phyloP scores from a whole-genome alignment of 2,113 vertebrate genomes.

The Seriola rivoliana region DNA sequence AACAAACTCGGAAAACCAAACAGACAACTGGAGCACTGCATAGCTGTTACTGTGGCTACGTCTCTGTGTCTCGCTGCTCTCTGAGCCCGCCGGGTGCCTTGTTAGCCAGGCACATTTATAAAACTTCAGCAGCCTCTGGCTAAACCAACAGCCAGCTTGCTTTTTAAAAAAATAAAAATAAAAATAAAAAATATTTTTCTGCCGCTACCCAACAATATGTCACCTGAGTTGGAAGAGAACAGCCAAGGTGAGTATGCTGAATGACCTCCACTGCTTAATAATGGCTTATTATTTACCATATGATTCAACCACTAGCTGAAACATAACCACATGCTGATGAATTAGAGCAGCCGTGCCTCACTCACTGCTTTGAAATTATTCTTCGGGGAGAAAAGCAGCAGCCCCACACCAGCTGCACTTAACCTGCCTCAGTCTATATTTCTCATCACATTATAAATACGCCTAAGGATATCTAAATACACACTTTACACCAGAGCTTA shows the following conservation, averaged over 20 bases:
- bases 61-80: constrained; percentile 51
- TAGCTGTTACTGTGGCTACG: constrained; percentile 43
- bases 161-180: not conserved
- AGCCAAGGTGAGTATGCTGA: constrained; percentile 79
- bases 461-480: not conserved
- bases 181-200: constrained; percentile 20
- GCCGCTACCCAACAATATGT: constrained; percentile 72
- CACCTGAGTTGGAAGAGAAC: constrained; percentile 82
- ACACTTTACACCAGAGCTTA: not conserved
- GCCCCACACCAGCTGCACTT: not conserved
- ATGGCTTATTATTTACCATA: not conserved
- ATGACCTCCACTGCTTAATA: constrained; percentile 15
- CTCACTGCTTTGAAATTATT: constrained; percentile 3
- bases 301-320: not conserved
- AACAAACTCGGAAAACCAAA: constrained; percentile 55
- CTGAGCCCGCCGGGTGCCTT: constrained; percentile 58
- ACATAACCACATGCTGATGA: constrained; percentile 11
- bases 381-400: not conserved
- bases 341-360: constrained; percentile 3
- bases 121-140: constrained; percentile 44
- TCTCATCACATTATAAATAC: constrained; percentile 9
- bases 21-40: constrained; percentile 52
- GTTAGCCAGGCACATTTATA: constrained; percentile 40
- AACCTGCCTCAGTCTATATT: constrained; percentile 11
- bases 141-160: constrained; percentile 36